A percentile compares a stretch with the other conserved stretches of the same genome.
These are phyloP conservation scores for Centropyge bicolor DNA, from an alignment of 2,797 vertebrate genomes.

Conservation along the genomic window DNA sequence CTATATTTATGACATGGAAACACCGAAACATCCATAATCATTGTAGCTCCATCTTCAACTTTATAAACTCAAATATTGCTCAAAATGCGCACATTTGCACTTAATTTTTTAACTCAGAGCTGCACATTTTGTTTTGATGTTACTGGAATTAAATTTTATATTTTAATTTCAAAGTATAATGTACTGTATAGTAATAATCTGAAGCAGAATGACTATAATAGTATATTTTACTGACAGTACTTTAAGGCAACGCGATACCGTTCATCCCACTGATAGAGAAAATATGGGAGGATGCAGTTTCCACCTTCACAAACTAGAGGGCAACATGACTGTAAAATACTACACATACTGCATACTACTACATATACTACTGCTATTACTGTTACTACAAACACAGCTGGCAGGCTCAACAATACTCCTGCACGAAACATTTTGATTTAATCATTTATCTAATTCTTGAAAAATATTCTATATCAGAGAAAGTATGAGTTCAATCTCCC, in stretches of 20 bases:
- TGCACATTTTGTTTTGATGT: fast-evolving
- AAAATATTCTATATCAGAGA: neutral
- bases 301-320: slow-evolving; percentile 3
- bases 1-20: neutral
- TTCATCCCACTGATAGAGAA: slow-evolving; percentile 6
- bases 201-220: fast-evolving
- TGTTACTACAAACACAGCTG: neutral
- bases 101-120: neutral
- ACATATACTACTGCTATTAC: neutral
- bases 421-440: neutral
- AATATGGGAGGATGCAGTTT: slow-evolving; percentile 5
- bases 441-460: neutral
- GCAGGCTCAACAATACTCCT: neutral
- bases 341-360: neutral
- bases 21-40: neutral
- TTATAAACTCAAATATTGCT: neutral
- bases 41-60: fast-evolving
- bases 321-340: neutral
- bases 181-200: neutral
- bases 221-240: neutral
- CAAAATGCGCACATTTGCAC: neutral
- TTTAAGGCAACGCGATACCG: slow-evolving; percentile 29
- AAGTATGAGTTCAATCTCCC: neutral
- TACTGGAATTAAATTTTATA: neutral
- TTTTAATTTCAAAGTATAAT: neutral